These are phyloP conservation scores for Meghimatium bilineatum DNA, from an alignment of 2,888 invertebrate species.

Conservation along the genomic window DNA sequence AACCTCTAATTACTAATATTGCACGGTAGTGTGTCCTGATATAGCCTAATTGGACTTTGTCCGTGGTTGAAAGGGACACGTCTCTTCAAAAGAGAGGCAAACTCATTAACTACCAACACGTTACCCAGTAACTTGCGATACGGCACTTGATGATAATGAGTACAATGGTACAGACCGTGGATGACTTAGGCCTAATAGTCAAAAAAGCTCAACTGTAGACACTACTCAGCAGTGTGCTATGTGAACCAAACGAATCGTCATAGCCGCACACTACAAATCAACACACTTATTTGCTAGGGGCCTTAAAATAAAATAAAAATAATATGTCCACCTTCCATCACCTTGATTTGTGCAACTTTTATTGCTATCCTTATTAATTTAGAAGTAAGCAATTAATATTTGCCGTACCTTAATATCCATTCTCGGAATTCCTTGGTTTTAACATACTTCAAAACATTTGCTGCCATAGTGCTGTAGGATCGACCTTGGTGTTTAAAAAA, in stretches of 20 bases:
- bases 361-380: background rate
- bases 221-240: no score
- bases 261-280: no score
- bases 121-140: background rate
- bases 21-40: no score
- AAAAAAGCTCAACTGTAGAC: no score
- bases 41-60: no score
- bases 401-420: conserved; percentile 64
- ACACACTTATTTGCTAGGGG: background rate
- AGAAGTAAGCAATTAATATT: background rate
- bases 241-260: no score
- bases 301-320: background rate
- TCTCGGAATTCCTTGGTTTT: conserved; percentile 65
- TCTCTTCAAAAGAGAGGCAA: no score
- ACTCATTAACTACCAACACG: no score
- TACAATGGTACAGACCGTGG: no score
- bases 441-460: conserved; percentile 58
- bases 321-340: background rate
- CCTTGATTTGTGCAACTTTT: background rate
- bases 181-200: no score
- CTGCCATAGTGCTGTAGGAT: conserved; percentile 49
- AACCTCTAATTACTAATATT: no score
- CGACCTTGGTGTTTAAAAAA: conserved; percentile 7
- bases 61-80: no score
- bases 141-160: background rate